Evolutionary conservation across 2,113 vertebrate genomes (phyloP), one percentile per base, ranked within the genome.

Genomic region (Silurus asotus): DNA sequence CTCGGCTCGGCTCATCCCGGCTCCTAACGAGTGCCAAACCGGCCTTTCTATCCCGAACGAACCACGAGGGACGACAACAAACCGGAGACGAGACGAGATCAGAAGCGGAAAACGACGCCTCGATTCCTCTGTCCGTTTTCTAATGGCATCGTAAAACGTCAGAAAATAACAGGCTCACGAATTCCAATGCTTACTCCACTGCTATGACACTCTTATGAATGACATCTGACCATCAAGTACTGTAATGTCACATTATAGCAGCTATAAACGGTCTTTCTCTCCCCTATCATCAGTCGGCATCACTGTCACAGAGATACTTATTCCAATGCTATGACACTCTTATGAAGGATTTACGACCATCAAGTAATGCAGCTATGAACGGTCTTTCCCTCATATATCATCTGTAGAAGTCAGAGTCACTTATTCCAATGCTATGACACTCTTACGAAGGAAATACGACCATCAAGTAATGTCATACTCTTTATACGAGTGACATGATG

Each of bases 1-100:
- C 81, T 86, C 72, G 65, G 65, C 59, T 80, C 72, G 81, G 88
- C 80, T 80, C 86, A 59, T 59, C 86, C 80, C 37, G 11, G 65
- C 88, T 92, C 56, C 91, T 93, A 94, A 94, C 93, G 92, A 94
- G 92, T 87, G 25, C 82, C 4, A 72, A 70, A 76, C 83, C 87
- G 85, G 82, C 88, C 74, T 62, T 79, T 62, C 84, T 65, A 28
- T 56, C 55, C 74, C 62, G 3, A 5, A 8, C 20, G 61, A 56
- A 76, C 84, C 88, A 83, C 77, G 1, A 20, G 83, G 83, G 86
- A 89, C 48, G 15, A 17, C 19, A 49, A 45, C 58, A 81, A 69
- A 76, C 82, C 8, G 85, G 77, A 87, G 83, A 76, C 25, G 51
- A 81, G 28, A 28, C 25, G 13, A 11, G 28, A 72, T 86, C 78